Evolutionary conservation across 2,113 vertebrate genomes (phyloP).

Genomic region (Etia nguti): DNA sequence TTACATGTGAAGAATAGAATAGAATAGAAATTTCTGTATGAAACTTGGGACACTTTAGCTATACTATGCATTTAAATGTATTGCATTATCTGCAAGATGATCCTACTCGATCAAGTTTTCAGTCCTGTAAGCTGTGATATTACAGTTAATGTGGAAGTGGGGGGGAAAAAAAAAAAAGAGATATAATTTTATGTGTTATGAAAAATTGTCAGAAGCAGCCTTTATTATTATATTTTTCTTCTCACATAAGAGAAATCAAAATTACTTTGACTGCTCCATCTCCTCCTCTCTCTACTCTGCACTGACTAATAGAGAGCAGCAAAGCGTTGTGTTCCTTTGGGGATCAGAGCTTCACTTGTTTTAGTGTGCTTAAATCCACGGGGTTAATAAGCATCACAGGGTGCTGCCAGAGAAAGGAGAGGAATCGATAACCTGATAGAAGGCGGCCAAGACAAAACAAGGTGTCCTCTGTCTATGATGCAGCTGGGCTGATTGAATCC

Average conservation of each 20-base stretch:
- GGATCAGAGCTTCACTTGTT: not conserved
- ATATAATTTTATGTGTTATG: not conserved
- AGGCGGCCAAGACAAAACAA: slow-evolving; percentile 7
- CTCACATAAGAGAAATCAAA: not conserved
- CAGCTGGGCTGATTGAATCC: slow-evolving; percentile 27
- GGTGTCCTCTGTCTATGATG: not conserved
- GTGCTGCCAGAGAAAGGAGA: not conserved
- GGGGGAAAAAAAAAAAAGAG: rapidly evolving
- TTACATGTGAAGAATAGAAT: not conserved
- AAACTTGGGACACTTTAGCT: not conserved
- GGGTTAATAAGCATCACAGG: slow-evolving; percentile 39
- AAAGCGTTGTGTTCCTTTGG: not conserved
- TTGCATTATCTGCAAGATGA: not conserved
- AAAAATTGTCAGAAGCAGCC: not conserved
- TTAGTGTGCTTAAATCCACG: not conserved
- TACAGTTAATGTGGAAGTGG: not conserved
- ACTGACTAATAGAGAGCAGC: not conserved
- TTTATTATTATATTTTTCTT: not conserved
- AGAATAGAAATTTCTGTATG: not conserved
- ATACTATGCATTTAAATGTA: not conserved
- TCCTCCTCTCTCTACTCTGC: not conserved
- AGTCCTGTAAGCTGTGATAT: not conserved
- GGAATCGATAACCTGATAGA: slow-evolving; percentile 41
- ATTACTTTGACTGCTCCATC: not conserved
- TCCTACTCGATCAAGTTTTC: not conserved